Conservation (phyloP, 1,140 invertebrate species). For the Drosophila melanogaster region DNA sequence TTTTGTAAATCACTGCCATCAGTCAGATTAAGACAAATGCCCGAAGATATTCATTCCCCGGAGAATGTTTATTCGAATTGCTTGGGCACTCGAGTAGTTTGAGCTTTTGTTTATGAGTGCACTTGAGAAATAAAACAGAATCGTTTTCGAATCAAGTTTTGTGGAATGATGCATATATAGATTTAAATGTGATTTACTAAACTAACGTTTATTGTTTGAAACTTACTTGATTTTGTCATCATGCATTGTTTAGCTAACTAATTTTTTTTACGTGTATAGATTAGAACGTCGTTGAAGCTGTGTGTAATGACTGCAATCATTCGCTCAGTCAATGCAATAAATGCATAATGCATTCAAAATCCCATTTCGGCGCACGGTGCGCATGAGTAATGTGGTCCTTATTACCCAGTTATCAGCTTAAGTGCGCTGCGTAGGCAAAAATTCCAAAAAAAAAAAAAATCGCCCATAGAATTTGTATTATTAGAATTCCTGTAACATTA, state of each 20-base stretch:
- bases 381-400: constrained; percentile 58
- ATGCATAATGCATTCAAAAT: constrained; percentile 5
- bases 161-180: too few relatives aligned
- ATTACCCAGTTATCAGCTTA: constrained; percentile 31
- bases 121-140: neutral
- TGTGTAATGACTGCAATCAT: constrained; percentile 15
- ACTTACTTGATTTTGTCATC: too few relatives aligned
- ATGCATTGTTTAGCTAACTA: too few relatives aligned
- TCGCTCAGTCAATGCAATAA: constrained; percentile 25
- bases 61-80: constrained; percentile 31
- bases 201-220: too few relatives aligned
- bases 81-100: constrained; percentile 3
- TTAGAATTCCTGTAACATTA: constrained; percentile 51
- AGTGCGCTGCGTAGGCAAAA: constrained; percentile 46
- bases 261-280: neutral
- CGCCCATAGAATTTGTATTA: constrained; percentile 54
- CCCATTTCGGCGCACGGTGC: constrained; percentile 49
- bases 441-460: constrained; percentile 59
- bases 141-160: too few relatives aligned
- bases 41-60: neutral
- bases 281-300: neutral
- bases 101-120: constrained; percentile 27
- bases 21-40: constrained; percentile 1
- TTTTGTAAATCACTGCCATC: constrained; percentile 19
- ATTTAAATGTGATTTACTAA: too few relatives aligned